phyloP scores from a whole-genome alignment of 2,888 invertebrate genomes.

The Synanthedon andrenaeformis region DNA sequence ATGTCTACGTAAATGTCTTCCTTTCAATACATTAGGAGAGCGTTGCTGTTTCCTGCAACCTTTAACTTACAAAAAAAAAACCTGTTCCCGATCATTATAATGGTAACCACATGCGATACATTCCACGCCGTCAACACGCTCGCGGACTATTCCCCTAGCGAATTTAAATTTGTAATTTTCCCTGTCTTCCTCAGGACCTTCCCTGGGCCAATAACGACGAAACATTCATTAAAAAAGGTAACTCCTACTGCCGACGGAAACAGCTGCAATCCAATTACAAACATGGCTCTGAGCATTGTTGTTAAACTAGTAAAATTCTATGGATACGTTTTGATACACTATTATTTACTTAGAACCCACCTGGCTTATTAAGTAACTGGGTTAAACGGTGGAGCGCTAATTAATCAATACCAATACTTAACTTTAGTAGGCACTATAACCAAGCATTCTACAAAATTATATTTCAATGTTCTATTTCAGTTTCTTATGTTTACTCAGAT shows the following conservation, averaged over 20 bases:
- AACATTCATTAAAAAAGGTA: slow-evolving; percentile 53
- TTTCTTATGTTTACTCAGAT: not conserved
- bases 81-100: not conserved
- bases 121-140: slow-evolving; percentile 50
- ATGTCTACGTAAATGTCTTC: not conserved
- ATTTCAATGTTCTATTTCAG: not conserved
- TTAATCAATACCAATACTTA: slow-evolving; percentile 1
- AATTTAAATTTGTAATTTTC: slow-evolving; percentile 66
- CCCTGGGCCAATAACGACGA: slow-evolving; percentile 52
- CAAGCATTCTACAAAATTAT: not conserved
- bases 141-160: slow-evolving; percentile 48
- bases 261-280: slow-evolving; percentile 66
- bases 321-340: slow-evolving; percentile 13
- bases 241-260: slow-evolving; percentile 61
- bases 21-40: not conserved
- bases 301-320: slow-evolving; percentile 24
- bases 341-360: slow-evolving; percentile 24
- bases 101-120: slow-evolving; percentile 53
- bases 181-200: slow-evolving; percentile 26
- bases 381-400: slow-evolving; percentile 6
- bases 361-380: slow-evolving; percentile 12
- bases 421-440: not conserved
- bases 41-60: not conserved
- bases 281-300: slow-evolving; percentile 47
- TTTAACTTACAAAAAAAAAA: not conserved